A percentile compares a stretch with the other conserved stretches of the same genome.
Conservation (phyloP, 1,140 invertebrate genomes). For the Pinna nobilis region DNA sequence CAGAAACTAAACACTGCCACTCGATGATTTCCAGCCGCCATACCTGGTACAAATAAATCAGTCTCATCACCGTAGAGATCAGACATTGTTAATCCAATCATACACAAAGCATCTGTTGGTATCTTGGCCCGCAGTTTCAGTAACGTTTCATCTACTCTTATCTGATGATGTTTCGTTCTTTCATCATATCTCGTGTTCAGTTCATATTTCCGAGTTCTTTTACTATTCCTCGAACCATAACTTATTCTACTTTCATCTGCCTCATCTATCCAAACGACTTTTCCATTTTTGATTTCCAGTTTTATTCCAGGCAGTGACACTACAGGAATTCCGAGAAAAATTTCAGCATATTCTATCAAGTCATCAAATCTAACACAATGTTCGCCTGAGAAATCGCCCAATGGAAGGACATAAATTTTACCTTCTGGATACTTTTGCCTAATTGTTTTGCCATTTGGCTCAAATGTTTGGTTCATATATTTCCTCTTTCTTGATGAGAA, state of each 20-base stretch:
- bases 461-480: slow-evolving; percentile 56
- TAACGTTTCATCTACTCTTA: slow-evolving; percentile 57
- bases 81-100: slow-evolving; percentile 67
- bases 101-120: slow-evolving; percentile 63
- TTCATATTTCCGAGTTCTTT: slow-evolving; percentile 38
- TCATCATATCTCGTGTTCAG: slow-evolving; percentile 55
- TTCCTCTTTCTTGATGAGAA: slow-evolving; percentile 55
- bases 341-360: slow-evolving; percentile 57
- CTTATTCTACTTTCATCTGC: background rate
- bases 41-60: slow-evolving; percentile 71
- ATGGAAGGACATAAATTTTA: slow-evolving; percentile 61
- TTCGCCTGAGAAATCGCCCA: slow-evolving; percentile 56
- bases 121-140: slow-evolving; percentile 51
- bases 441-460: slow-evolving; percentile 51
- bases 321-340: slow-evolving; percentile 64
- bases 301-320: slow-evolving; percentile 51
- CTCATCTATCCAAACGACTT: slow-evolving; percentile 49
- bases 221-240: slow-evolving; percentile 22
- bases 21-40: slow-evolving; percentile 63
- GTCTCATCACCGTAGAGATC: slow-evolving; percentile 66
- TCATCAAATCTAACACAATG: slow-evolving; percentile 43
- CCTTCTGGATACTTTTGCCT: slow-evolving; percentile 63
- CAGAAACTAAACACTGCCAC: slow-evolving; percentile 68
- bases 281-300: slow-evolving; percentile 43
- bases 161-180: slow-evolving; percentile 57